Base-by-base conservation (phyloP, 2,113 vertebrate species). In the Chelonoidis abingdonii region DNA sequence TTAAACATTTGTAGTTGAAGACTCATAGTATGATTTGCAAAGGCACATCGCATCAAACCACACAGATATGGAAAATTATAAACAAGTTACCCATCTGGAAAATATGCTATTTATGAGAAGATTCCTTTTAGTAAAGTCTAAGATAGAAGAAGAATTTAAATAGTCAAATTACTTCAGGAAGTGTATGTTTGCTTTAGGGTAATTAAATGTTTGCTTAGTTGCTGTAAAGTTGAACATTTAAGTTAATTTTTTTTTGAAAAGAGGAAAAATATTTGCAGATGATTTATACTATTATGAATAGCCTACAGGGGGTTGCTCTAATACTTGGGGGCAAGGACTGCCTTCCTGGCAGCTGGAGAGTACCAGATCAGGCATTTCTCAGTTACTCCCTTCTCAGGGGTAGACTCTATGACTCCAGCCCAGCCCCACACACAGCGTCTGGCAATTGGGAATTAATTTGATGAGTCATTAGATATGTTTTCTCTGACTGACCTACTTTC, bases 401-500 rank as follows among this genome's bases (percentile, higher is more conserved):
- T 75, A 88, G 80, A 41, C 27, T 84, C 88, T 93, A 57, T 85
- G 50, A 78, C 88, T 94, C 12, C 75, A 72, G 76, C 38, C 83
- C 80, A 94, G 80, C 41, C 84, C 97, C 97, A 97, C 96, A 97
- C 96, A 96, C 86, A 0, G 0, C 81, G 93, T 78, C 72, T 95
- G 80, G 86, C 83, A 92, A 91, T 92, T 88, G 91, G 89, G 89
- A 92, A 82, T 69, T 76, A 79, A 31, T 53, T 84, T 94, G n/a
- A 41, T 29, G 17, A 88, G 52, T 91, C 76, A 84, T 80, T 90
- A 93, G 89, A 89, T 89, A 69, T 6, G 83, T 53, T 95, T 94
- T 94, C 90, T 86, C 93, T 94, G 93, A 95, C 65, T 90, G 87
- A 95, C 38, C n/a, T 24, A 3, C 89, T 95, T 96, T 84, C 38